Percentiles rank a stretch among this genome's conserved stretches.
Conservation (phyloP, 2,113 vertebrate species). For the Clarias macrocephalus region DNA sequence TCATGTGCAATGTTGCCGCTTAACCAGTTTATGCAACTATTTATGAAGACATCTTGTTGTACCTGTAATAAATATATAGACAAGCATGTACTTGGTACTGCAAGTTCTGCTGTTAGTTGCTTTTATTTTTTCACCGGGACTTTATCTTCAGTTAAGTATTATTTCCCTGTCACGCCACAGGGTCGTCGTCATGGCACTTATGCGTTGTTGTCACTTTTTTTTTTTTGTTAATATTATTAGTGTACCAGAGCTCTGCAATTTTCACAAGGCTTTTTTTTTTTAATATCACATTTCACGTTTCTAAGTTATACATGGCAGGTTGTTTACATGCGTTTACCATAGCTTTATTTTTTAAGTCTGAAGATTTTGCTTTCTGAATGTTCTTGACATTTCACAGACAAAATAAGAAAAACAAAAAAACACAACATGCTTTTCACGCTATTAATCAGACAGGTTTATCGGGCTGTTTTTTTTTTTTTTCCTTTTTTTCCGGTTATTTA, state of each 20-base stretch:
- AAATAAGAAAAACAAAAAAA: neutral
- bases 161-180: constrained; percentile 73
- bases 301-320: constrained; percentile 55
- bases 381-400: constrained; percentile 32
- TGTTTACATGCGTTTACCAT: constrained; percentile 68
- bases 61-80: constrained; percentile 98
- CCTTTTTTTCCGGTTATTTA: constrained; percentile 1
- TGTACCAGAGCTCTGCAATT: constrained; percentile 75
- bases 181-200: constrained; percentile 69
- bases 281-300: constrained; percentile 44
- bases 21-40: constrained; percentile 99
- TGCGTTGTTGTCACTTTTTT: constrained; percentile 64
- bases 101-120: constrained; percentile 87
- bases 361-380: constrained; percentile 32
- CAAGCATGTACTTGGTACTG: constrained; percentile 90
- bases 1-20: constrained; percentile 99
- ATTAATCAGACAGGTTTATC: constrained; percentile 3
- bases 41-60: constrained; percentile 97
- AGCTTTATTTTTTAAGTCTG: constrained; percentile 43
- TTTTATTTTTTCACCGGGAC: constrained; percentile 77
- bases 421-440: constrained; percentile 5
- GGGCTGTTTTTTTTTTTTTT: neutral
- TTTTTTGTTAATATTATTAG: constrained; percentile 62
- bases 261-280: constrained; percentile 65
- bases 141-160: constrained; percentile 73